Base-by-base conservation (phyloP, 2,113 vertebrate genomes). In the Aphyosemion australe region DNA sequence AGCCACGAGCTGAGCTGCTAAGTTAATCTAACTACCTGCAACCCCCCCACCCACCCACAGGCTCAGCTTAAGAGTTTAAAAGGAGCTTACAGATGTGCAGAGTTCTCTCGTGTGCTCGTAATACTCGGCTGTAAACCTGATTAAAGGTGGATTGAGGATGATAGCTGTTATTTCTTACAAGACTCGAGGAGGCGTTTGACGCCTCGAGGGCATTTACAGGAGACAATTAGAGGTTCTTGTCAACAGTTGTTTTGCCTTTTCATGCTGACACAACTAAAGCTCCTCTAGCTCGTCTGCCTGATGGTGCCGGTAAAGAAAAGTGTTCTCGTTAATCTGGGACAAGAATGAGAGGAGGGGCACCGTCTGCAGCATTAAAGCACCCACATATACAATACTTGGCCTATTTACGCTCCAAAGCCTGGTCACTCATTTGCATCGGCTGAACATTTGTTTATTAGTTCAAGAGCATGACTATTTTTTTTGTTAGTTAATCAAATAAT, bases 171-270 rank as follows among this genome's bases (percentile, higher is more conserved):
- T 14, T 37, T 12, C n/a, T 19, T n/a, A 20, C 15, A 41, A 58
- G 67, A 76, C 47, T 78, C 52, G 61, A 53, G 63, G 42, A 5
- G 26, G 37, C 61, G 42, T 54, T 69, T 46, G 50, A 77, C 70
- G 72, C 61, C 78, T 43, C 3, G 2, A n/a, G 59, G 78, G 69
- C 12, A n/a, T 46, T 43, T 59, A 21, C 31, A 84, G 43, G 74
- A 69, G 51, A 79, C 67, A 52, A 65, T 74, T 72, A 66, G 52
- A 66, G 49, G 66, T 78, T 79, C 61, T 73, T 71, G 76, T 83
- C 66, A 78, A 74, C 61, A 32, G 18, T 41, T 77, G 52, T 65
- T 65, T 63, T 57, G 19, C 7, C 2, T 12, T 18, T 60, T 39
- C 26, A 8, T 1, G 14, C 11, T 63, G 48, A 69, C 62, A 61